A percentile compares a stretch with the other conserved stretches of the same genome.
phyloP scores from a whole-genome alignment of 2,888 invertebrate species.

The Morpho achilles region DNA sequence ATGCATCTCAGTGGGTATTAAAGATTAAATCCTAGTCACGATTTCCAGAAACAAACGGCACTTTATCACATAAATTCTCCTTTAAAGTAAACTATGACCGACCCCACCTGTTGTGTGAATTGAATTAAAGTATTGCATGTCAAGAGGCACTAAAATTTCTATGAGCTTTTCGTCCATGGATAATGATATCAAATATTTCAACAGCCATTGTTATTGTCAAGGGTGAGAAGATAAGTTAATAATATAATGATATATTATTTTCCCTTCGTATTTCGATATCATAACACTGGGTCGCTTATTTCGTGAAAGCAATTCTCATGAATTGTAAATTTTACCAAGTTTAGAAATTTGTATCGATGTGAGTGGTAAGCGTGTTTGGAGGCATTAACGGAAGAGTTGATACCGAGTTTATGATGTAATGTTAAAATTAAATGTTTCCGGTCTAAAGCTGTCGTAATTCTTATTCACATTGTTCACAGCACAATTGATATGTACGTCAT shows the following conservation, averaged over 20 bases:
- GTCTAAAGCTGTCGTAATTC: slow-evolving; percentile 59
- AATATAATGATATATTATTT: slow-evolving; percentile 76
- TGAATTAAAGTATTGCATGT: slow-evolving; percentile 74
- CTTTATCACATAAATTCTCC: slow-evolving; percentile 37
- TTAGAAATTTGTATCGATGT: slow-evolving; percentile 33
- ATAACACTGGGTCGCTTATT: slow-evolving; percentile 26
- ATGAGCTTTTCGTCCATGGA: slow-evolving; percentile 50
- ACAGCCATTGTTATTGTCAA: slow-evolving; percentile 75
- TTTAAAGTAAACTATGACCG: slow-evolving; percentile 34
- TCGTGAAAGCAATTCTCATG: slow-evolving; percentile 9
- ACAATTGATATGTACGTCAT: too few relatives aligned
- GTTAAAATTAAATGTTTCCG: slow-evolving; percentile 69
- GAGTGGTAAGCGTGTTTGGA: slow-evolving; percentile 13
- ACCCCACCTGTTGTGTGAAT: slow-evolving; percentile 61
- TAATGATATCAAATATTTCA: slow-evolving; percentile 76
- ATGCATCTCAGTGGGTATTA: slow-evolving; percentile 44
- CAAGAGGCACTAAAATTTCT: slow-evolving; percentile 59
- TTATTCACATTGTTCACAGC: slow-evolving; percentile 61
- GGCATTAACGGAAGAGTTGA: slow-evolving; percentile 50
- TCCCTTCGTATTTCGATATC: slow-evolving; percentile 59
- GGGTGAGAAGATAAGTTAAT: slow-evolving; percentile 78
- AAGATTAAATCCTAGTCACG: slow-evolving; percentile 67
- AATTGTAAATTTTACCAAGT: slow-evolving; percentile 15
- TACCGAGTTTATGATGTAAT: slow-evolving; percentile 68
- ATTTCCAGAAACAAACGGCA: slow-evolving; percentile 42